Percentiles rank a stretch among this genome's conserved stretches.
Conservation (phyloP, 1,140 invertebrate genomes). For the Drosophila subobscura region DNA sequence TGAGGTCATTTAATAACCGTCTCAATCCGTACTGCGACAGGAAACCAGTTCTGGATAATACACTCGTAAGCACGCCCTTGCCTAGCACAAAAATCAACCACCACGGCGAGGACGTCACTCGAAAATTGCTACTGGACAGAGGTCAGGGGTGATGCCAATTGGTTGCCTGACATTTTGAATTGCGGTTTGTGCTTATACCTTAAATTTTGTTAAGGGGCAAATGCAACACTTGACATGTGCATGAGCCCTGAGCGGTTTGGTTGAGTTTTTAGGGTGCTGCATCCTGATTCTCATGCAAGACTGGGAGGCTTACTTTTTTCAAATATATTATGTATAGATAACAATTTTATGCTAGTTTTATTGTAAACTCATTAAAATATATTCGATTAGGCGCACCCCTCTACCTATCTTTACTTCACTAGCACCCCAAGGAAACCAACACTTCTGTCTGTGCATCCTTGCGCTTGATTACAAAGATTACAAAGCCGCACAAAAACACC, state of each 20-base stretch:
- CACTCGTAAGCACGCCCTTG: not conserved
- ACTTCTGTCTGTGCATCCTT: slow-evolving; percentile 24
- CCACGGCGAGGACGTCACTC: slow-evolving; percentile 31
- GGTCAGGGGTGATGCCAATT: slow-evolving; percentile 61
- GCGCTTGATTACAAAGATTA: slow-evolving; percentile 34
- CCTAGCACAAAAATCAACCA: slow-evolving; percentile 40
- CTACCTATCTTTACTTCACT: not conserved
- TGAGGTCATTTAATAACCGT: slow-evolving; percentile 58
- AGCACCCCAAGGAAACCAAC: not conserved
- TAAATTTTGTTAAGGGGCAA: slow-evolving; percentile 37
- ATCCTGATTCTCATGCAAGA: slow-evolving; percentile 10
- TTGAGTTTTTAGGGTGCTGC: slow-evolving; percentile 16
- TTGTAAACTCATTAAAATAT: too few species aligned
- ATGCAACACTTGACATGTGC: slow-evolving; percentile 61
- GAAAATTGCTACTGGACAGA: slow-evolving; percentile 42
- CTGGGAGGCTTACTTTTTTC: not conserved
- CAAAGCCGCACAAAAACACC: slow-evolving; percentile 14
- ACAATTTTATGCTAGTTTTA: too few species aligned
- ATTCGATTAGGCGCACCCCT: not conserved
- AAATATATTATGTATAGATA: not conserved
- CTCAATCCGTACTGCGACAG: slow-evolving; percentile 16
- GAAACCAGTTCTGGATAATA: slow-evolving; percentile 45
- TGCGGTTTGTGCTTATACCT: slow-evolving; percentile 14
- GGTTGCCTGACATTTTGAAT: slow-evolving; percentile 60
- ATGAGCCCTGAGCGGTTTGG: slow-evolving; percentile 28